These are phyloP conservation scores for Pagetopsis macropterus DNA, from an alignment of 2,797 vertebrate species.

Conservation along the genomic window DNA sequence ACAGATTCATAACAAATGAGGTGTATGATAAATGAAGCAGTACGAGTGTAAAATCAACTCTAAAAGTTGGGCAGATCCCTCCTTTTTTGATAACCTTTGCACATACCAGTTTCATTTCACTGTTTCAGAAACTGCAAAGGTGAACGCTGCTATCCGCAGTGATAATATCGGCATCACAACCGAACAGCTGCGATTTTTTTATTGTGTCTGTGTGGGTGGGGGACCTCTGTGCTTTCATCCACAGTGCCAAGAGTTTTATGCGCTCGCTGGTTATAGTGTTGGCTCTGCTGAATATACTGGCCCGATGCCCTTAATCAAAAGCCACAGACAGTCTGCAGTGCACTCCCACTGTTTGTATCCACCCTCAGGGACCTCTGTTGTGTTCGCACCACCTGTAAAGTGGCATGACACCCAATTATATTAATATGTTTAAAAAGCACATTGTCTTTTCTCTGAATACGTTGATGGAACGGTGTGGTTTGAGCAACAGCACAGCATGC, in stretches of 20 bases:
- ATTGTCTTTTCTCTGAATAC: not conserved
- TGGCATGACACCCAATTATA: not conserved
- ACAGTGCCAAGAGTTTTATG: conserved; percentile 34
- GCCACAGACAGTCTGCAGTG: not conserved
- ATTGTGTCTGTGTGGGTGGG: conserved; percentile 18
- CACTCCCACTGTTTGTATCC: not conserved
- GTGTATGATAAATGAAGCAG: not conserved
- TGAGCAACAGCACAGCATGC: not conserved
- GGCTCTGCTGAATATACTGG: conserved; percentile 37
- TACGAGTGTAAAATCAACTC: not conserved
- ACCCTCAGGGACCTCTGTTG: not conserved
- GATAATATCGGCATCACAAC: conserved; percentile 22
- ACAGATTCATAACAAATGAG: not conserved
- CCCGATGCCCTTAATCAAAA: conserved; percentile 48
- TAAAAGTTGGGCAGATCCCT: not conserved
- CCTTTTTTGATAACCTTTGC: not conserved
- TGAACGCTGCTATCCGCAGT: not conserved
- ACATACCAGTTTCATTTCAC: not conserved
- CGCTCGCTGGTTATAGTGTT: conserved; percentile 7
- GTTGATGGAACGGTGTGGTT: not conserved
- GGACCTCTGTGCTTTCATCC: conserved; percentile 20
- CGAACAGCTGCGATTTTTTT: conserved; percentile 8
- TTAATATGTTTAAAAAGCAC: not conserved
- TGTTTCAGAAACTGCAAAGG: not conserved
- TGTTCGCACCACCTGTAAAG: not conserved